Conservation (phyloP, 2,888 invertebrate genomes). For the Polietes domitor region DNA sequence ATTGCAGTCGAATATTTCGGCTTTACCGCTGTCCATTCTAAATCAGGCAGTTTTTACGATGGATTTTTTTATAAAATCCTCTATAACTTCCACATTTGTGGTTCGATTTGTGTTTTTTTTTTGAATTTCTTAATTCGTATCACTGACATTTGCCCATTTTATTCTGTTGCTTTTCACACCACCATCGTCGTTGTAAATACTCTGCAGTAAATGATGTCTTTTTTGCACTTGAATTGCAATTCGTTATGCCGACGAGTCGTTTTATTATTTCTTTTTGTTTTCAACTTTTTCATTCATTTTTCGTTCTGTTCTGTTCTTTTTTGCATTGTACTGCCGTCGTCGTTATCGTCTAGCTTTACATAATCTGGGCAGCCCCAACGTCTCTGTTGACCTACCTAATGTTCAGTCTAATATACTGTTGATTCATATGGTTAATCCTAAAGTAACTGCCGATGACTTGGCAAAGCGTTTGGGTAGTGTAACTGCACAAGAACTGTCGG, state of each 20-base stretch:
- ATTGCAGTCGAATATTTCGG: too few species aligned
- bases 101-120: too few species aligned
- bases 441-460: constrained; percentile 83
- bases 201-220: constrained; percentile 42
- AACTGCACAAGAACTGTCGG: constrained; percentile 81
- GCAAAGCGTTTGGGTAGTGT: constrained; percentile 82
- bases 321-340: background rate
- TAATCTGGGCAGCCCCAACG: constrained; percentile 83
- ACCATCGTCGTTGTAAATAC: background rate
- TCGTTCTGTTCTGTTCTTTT: constrained; percentile 32
- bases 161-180: background rate
- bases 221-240: constrained; percentile 57
- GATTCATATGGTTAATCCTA: constrained; percentile 83
- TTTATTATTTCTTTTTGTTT: constrained; percentile 23
- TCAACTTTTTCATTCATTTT: constrained; percentile 16
- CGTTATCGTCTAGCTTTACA: constrained; percentile 79
- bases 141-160: too few species aligned
- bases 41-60: too few species aligned
- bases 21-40: too few species aligned
- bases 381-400: constrained; percentile 84
- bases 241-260: constrained; percentile 39
- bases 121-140: too few species aligned
- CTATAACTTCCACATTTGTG: too few species aligned
- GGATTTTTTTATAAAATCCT: too few species aligned
- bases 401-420: constrained; percentile 90